Conservation (phyloP, 2,113 vertebrate genomes). For the Odontesthes bonariensis region DNA sequence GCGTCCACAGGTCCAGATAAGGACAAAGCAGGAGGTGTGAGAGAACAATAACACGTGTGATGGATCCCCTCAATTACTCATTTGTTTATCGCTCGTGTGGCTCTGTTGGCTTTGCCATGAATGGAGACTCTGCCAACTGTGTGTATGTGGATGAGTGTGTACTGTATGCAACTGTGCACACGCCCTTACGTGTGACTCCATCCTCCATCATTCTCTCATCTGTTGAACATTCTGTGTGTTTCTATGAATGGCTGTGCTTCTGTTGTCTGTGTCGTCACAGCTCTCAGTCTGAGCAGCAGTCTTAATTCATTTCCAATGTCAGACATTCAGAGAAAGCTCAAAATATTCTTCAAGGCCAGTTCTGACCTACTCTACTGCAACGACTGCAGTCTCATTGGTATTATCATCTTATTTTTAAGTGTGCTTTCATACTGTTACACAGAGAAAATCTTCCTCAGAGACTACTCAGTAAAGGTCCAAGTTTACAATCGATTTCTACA, state of each 20-base stretch:
- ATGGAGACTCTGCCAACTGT: conserved; percentile 1
- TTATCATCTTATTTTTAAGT: neutral
- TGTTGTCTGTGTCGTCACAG: conserved; percentile 26
- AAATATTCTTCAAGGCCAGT: conserved; percentile 7
- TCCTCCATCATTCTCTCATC: conserved; percentile 28
- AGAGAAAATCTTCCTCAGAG: neutral
- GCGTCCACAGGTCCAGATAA: conserved; percentile 55
- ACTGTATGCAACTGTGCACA: conserved; percentile 6
- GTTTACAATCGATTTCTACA: neutral
- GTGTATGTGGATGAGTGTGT: conserved; percentile 5
- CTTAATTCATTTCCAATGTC: conserved; percentile 20
- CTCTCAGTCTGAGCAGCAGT: neutral
- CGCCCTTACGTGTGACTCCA: conserved; percentile 26
- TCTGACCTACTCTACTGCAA: neutral
- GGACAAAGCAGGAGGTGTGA: conserved; percentile 61
- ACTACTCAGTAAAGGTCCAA: neutral
- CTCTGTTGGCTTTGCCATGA: conserved; percentile 29
- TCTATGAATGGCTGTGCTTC: conserved; percentile 45
- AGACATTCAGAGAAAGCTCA: conserved; percentile 1
- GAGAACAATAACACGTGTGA: conserved; percentile 53
- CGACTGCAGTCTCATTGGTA: neutral
- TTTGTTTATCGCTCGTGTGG: conserved; percentile 59
- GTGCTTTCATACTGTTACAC: neutral
- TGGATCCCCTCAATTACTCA: conserved; percentile 69
- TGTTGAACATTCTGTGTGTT: conserved; percentile 40